Evolutionary conservation across 1,140 invertebrate species (phyloP).

Genomic region (Drosophila sp.): DNA sequence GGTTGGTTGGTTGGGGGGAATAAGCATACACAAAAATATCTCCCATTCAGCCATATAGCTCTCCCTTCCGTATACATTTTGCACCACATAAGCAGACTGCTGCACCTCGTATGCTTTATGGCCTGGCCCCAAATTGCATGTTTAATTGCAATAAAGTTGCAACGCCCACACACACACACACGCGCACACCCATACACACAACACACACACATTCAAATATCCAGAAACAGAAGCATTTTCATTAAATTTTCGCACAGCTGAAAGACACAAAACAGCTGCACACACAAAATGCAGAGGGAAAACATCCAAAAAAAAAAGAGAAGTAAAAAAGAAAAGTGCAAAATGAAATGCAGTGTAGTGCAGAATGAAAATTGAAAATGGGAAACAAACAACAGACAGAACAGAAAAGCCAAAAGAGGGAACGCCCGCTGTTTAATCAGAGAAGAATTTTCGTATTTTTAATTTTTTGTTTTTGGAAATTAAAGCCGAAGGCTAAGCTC

Average conservation of each 20-base stretch:
- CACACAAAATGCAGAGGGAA: slow-evolving; percentile 18
- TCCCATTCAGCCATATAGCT: slow-evolving; percentile 12
- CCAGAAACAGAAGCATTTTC: slow-evolving; percentile 59
- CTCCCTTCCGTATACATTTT: slow-evolving; percentile 11
- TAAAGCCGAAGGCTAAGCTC: background rate
- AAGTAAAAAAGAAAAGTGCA: slow-evolving; percentile 40
- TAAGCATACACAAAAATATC: slow-evolving; percentile 18
- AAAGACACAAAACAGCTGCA: slow-evolving; percentile 76
- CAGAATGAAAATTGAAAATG: slow-evolving; percentile 45
- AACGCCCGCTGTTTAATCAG: background rate
- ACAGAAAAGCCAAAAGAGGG: background rate
- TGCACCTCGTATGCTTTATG: slow-evolving; percentile 57
- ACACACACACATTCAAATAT: slow-evolving; percentile 34
- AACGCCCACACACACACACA: slow-evolving; percentile 52
- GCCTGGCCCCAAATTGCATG: slow-evolving; percentile 75
- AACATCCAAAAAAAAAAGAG: slow-evolving; percentile 7
- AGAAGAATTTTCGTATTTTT: slow-evolving; percentile 8
- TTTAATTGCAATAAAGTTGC: slow-evolving; percentile 75
- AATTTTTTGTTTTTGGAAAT: slow-evolving; percentile 8
- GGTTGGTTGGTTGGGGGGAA: background rate
- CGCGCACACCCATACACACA: slow-evolving; percentile 25
- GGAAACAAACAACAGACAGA: slow-evolving; percentile 29
- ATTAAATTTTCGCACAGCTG: slow-evolving; percentile 69
- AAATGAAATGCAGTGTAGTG: slow-evolving; percentile 27
- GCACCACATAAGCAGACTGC: slow-evolving; percentile 11